Evolutionary conservation across 2,113 vertebrate species (phyloP).

Genomic region (Suncus etruscus): DNA sequence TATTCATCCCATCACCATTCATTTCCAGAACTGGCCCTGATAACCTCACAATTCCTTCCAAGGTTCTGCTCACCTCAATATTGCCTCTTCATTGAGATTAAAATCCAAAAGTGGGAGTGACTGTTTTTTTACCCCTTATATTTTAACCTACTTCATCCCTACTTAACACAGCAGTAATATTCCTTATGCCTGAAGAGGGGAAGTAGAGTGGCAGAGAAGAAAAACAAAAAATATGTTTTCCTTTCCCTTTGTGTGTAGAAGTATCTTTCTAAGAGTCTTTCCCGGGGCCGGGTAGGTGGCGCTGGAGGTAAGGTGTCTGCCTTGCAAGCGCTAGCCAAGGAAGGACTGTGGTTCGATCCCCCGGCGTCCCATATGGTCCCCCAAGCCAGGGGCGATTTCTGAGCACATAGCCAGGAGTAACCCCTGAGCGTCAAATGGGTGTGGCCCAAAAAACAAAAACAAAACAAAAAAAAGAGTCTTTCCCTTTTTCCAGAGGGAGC

Average conservation of each 20-base stretch:
- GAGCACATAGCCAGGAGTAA: too few species aligned
- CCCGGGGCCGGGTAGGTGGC: too few species aligned
- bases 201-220: background rate
- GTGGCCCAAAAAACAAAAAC: too few species aligned
- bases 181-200: background rate
- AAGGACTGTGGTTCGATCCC: too few species aligned
- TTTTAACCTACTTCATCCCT: background rate
- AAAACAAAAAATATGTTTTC: background rate
- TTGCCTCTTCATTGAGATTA: background rate
- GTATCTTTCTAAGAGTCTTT: background rate
- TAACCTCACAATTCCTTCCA: background rate
- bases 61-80: background rate
- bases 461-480: too few species aligned
- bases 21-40: background rate
- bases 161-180: background rate
- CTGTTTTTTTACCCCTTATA: background rate
- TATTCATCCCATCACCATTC: accelerated
- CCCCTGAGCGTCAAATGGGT: too few species aligned
- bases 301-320: too few species aligned
- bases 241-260: background rate
- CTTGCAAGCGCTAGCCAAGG: too few species aligned
- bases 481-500: background rate
- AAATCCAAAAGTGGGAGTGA: background rate
- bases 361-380: too few species aligned
- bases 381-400: too few species aligned